These are phyloP conservation scores for Tribolium castaneum DNA, from an alignment of 1,140 invertebrate species.

Conservation along the genomic window DNA sequence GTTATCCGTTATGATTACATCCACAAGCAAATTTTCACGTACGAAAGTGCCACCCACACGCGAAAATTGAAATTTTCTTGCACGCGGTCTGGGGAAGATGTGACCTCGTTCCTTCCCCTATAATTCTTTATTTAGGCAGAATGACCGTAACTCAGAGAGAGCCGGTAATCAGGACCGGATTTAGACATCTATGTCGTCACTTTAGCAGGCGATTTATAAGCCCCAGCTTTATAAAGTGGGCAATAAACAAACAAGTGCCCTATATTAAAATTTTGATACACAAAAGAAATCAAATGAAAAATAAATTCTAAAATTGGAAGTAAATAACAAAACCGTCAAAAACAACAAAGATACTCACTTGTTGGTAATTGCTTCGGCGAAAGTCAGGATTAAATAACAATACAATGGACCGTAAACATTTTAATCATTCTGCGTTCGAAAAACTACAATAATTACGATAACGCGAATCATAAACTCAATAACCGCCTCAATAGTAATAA, in stretches of 20 bases:
- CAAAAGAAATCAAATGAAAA: not conserved
- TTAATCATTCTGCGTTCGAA: not conserved
- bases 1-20: constrained; percentile 23
- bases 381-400: not conserved
- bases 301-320: not conserved
- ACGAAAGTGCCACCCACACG: constrained; percentile 3
- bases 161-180: not conserved
- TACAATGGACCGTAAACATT: not conserved
- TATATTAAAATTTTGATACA: not conserved
- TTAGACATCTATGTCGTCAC: not conserved
- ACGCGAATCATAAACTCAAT: not conserved
- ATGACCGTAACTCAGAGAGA: constrained; percentile 6
- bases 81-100: not conserved
- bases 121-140: constrained; percentile 21
- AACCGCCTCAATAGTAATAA: not conserved
- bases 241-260: not conserved
- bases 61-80: constrained; percentile 10
- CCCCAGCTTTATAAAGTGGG: not conserved
- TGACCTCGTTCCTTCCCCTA: constrained; percentile 6
- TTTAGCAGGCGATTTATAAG: not conserved
- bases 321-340: no score
- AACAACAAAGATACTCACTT: not conserved
- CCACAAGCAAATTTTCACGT: constrained; percentile 33
- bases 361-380: not conserved
- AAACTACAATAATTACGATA: not conserved